Evolutionary conservation across 2,888 invertebrate species (phyloP), one percentile per base, ranked within the genome.

Genomic region (Frankliniella intonsa): DNA sequence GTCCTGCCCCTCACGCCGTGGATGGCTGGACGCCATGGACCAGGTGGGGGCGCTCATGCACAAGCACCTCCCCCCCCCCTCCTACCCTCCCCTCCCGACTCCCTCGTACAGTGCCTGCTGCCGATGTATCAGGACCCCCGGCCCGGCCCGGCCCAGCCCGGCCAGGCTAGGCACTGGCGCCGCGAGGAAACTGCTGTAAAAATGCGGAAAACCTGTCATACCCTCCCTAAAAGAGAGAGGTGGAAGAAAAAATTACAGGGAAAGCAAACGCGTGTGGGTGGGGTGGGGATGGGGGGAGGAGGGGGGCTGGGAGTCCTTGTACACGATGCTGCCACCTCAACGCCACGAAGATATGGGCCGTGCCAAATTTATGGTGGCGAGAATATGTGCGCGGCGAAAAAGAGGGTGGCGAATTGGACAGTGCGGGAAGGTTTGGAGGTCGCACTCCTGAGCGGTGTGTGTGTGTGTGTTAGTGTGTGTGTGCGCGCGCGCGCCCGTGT

Each of bases 281-380:
- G 3, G 38, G 5, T 38, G 38, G 38, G 38, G 38, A 38, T 38
- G 38, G 17, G 14, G 14, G 62, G 17, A 8, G 17, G 1, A 62
- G 62, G 7, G 17, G n/a, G 62, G 17, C 7, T 7, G 62, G 17
- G 62, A 62, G 17, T 12, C 55, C 55, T 25, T 22, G 69, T 76
- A 76, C 69, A 76, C 69, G 69, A 76, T 22, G 69, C 69, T 76
- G 69, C 69, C 69, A 76, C 69, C 69, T 76, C 69, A 12, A 22
- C 69, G 69, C 69, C 69, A 76, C 69, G 69, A 76, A 76, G 69
- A 76, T 76, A 76, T 76, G 69, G 69, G 69, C 25, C 69, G 69
- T 69, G 22, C 69, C 69, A 69, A 69, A 69, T 69, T 69, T 69
- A 69, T 69, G 69, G 69, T 9, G 69, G 69, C 69, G 69, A 76